phyloP scores from a whole-genome alignment of 2,113 vertebrate genomes.

The Pelmatolapia mariae region DNA sequence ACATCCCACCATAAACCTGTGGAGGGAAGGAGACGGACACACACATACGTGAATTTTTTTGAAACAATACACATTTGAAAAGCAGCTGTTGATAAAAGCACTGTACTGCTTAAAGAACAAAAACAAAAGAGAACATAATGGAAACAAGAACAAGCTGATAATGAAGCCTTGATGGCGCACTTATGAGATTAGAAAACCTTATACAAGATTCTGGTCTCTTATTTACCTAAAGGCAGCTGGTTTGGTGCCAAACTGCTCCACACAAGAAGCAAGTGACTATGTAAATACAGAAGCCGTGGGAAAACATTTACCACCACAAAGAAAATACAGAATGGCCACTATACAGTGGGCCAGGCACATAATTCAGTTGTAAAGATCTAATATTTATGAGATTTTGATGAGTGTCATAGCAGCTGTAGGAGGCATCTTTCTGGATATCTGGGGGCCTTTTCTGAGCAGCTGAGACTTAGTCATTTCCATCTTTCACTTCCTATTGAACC shows the following conservation, averaged over 20 bases:
- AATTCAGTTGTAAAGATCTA: not conserved
- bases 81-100: not conserved
- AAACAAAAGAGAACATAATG: not conserved
- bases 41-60: fast-evolving
- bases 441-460: not conserved
- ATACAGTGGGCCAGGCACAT: not conserved
- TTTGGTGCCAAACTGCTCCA: not conserved
- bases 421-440: not conserved
- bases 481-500: not conserved
- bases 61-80: not conserved
- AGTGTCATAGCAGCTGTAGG: not conserved
- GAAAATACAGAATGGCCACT: not conserved
- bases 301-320: not conserved
- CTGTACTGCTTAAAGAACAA: not conserved
- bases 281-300: not conserved
- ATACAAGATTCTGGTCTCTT: not conserved
- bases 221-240: not conserved
- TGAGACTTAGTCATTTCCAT: not conserved
- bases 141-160: not conserved
- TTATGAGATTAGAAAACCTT: not conserved
- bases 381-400: not conserved
- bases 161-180: not conserved
- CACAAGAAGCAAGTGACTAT: not conserved
- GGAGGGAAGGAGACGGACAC: not conserved
- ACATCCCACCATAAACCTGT: slow-evolving; percentile 42